Conservation (phyloP, 2,113 vertebrate species). For the Daboia siamensis region DNA sequence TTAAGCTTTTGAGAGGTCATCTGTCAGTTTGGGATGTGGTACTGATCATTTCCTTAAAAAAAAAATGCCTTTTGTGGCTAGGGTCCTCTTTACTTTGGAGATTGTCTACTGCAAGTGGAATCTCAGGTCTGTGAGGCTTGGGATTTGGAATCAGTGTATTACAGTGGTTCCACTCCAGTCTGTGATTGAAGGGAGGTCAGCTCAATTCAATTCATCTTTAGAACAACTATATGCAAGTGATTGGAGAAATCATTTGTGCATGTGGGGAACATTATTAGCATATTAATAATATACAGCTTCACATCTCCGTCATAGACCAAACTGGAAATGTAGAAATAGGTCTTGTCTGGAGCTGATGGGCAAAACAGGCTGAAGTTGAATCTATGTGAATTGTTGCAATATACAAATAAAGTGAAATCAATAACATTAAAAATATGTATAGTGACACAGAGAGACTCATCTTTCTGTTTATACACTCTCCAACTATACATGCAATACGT, state of each 20-base stretch:
- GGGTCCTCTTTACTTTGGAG: not conserved
- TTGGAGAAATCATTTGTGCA: not conserved
- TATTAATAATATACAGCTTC: not conserved
- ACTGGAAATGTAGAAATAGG: not conserved
- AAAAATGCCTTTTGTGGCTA: not conserved
- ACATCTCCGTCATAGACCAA: not conserved
- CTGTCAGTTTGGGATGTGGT: not conserved
- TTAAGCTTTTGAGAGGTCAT: not conserved
- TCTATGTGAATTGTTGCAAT: not conserved
- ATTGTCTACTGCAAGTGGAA: not conserved
- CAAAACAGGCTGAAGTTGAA: not conserved
- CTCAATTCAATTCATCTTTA: not conserved
- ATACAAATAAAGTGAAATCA: not conserved
- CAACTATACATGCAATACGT: not conserved
- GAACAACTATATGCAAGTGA: not conserved
- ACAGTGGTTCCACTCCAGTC: not conserved
- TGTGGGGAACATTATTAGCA: not conserved
- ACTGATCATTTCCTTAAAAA: not conserved
- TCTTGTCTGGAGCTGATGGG: not conserved
- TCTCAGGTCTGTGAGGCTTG: not conserved
- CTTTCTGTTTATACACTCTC: not conserved
- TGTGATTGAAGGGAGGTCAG: not conserved
- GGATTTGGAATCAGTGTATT: not conserved
- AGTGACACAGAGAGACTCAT: not conserved
- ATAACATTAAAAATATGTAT: not conserved